Evolutionary conservation across 2,888 invertebrate species (phyloP).

Genomic region (Himalopsyche japonica): DNA sequence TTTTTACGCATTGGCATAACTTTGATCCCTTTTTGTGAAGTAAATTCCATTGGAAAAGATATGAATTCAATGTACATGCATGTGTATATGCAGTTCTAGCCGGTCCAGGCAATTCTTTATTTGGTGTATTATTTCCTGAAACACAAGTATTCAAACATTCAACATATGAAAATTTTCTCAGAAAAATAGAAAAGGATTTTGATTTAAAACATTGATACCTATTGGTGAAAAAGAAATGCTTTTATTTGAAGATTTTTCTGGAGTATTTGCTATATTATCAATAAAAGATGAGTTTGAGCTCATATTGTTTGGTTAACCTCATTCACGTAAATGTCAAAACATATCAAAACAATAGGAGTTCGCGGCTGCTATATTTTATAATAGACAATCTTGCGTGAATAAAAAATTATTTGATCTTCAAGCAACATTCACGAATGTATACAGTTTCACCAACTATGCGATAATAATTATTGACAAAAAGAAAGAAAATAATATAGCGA

Average conservation of each 20-base stretch:
- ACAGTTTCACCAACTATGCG: neutral
- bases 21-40: constrained; percentile 49
- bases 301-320: neutral
- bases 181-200: neutral
- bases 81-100: constrained; percentile 54
- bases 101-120: constrained; percentile 49
- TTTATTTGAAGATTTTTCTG: constrained; percentile 11
- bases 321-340: neutral
- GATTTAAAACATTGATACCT: neutral
- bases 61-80: constrained; percentile 48
- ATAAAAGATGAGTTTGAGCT: neutral
- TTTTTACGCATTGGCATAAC: constrained; percentile 11
- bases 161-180: neutral
- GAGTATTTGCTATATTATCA: constrained; percentile 7
- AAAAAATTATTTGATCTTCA: neutral
- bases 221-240: constrained; percentile 15
- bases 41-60: constrained; percentile 50
- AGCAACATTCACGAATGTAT: neutral
- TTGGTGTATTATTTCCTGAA: constrained; percentile 44
- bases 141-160: neutral
- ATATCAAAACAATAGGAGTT: neutral
- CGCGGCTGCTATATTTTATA: neutral
- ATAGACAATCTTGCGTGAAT: neutral
- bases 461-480: neutral
- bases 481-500: neutral